phyloP scores from a whole-genome alignment of 2,888 invertebrate genomes.

The Eilema sororculum region DNA sequence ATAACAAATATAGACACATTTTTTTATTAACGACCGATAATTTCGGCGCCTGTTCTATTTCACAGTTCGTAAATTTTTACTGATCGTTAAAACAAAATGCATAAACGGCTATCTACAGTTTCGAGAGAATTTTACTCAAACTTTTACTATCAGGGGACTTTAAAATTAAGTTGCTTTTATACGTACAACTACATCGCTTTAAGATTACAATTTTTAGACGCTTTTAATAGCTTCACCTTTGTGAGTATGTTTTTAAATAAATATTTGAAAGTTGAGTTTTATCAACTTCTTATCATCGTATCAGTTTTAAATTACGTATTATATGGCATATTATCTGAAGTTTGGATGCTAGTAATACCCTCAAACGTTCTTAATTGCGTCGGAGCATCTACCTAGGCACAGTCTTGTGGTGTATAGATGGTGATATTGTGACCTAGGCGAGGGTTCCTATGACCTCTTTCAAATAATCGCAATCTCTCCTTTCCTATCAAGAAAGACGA shows the following conservation, averaged over 20 bases:
- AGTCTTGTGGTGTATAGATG: no score
- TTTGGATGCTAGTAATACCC: not conserved
- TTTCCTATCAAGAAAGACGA: not conserved
- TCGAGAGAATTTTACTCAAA: slow-evolving; percentile 54
- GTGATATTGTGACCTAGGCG: no score
- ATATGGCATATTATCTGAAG: not conserved
- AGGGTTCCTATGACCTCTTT: not conserved
- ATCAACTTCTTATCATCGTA: not conserved
- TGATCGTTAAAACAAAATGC: slow-evolving; percentile 65
- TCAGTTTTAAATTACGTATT: not conserved
- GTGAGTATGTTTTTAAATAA: not conserved
- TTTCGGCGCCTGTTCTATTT: slow-evolving; percentile 60
- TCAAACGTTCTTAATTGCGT: not conserved
- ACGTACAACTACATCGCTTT: not conserved
- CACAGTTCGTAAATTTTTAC: slow-evolving; percentile 65
- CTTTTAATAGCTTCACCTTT: not conserved
- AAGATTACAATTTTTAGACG: not conserved
- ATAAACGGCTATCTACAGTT: slow-evolving; percentile 55
- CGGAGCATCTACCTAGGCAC: no score
- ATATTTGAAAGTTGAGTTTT: not conserved
- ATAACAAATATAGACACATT: slow-evolving; percentile 49
- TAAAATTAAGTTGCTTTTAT: slow-evolving; percentile 25
- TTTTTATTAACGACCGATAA: slow-evolving; percentile 56
- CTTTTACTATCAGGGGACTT: slow-evolving; percentile 47
- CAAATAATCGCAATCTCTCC: not conserved